Evolutionary conservation across 2,797 vertebrate species (phyloP), one percentile per base, ranked within the genome.

Genomic region (Xerus rutilus): DNA sequence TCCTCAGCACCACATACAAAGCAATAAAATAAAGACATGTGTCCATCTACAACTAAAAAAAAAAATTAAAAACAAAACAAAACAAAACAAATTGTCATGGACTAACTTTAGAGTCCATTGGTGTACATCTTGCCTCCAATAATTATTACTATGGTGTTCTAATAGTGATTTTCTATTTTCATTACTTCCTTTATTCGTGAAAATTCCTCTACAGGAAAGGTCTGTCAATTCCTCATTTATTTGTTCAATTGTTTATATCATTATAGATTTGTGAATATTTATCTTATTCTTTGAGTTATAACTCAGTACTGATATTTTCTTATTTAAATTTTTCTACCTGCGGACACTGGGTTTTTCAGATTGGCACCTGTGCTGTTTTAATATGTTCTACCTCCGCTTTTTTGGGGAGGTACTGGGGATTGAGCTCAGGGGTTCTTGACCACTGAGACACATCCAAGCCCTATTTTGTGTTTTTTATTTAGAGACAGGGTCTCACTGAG

Each of bases 141-240:
- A 93, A 64, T 86, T 85, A 92, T 79, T 85, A 81, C 73, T 82
- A 25, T 76, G 52, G n/a, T 83, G 30, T 77, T 73, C 81, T 85
- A 85, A 79, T 69, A 65, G 84, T 79, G 73, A 94, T 78, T 85
- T 88, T 92, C 59, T 69, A 69, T 86, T 67, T 89, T 54, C 43
- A 23, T 92, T 4, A 79, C 65, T 79, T 35, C 65, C 70, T 86
- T 74, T 62, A 92, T 64, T 81, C 64, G 64, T 35, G 45, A 39
- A 72, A 90, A 93, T 82, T 90, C 17, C 32, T 93, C 70, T 82
- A 14, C 57, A 94, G 78, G 39, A 92, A 65, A 74, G 15, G 72
- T 23, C 32, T 76, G 70, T 32, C 57, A 39, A 8, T 91, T 87
- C 54, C 70, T 4, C 8, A 79, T 87, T 94, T 89, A 67, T 77